These are phyloP conservation scores for Plodia interpunctella DNA, from an alignment of 1,140 invertebrate genomes.

Conservation along the genomic window DNA sequence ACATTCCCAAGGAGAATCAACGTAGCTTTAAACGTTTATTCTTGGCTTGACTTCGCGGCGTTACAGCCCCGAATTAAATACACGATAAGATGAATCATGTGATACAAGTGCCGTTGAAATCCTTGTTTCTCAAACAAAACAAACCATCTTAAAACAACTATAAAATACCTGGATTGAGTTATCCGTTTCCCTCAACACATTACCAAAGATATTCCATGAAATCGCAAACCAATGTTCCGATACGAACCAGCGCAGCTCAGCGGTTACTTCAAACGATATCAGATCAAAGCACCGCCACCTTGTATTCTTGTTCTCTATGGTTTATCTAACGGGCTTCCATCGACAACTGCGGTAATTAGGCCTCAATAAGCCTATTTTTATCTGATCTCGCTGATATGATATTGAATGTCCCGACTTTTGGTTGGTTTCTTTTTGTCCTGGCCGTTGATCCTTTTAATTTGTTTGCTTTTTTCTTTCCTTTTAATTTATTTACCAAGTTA, in stretches of 20 bases:
- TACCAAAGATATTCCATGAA: not conserved
- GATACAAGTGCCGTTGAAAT: too few species aligned
- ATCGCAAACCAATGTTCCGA: not conserved
- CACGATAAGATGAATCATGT: too few species aligned
- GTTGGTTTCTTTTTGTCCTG: not conserved
- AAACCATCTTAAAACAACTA: too few species aligned
- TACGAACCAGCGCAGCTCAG: not conserved
- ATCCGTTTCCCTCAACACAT: too few species aligned
- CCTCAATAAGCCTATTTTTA: not conserved
- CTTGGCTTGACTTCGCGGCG: too few species aligned
- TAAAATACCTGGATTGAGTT: too few species aligned
- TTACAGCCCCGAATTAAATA: too few species aligned
- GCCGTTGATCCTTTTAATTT: not conserved
- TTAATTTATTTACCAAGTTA: too few species aligned
- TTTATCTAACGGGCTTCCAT: conserved; percentile 5
- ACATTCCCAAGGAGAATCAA: too few species aligned
- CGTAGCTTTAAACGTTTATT: too few species aligned
- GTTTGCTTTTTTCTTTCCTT: not conserved
- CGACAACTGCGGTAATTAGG: conserved; percentile 5
- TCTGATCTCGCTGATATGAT: not conserved
- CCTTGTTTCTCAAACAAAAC: too few species aligned
- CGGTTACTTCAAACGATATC: not conserved
- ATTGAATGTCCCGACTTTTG: not conserved
- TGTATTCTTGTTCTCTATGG: not conserved
- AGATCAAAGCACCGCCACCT: not conserved